Evolutionary conservation across 1,140 invertebrate genomes (phyloP), one percentile per base, ranked within the genome.

Genomic region (Drosophila grimshawi): DNA sequence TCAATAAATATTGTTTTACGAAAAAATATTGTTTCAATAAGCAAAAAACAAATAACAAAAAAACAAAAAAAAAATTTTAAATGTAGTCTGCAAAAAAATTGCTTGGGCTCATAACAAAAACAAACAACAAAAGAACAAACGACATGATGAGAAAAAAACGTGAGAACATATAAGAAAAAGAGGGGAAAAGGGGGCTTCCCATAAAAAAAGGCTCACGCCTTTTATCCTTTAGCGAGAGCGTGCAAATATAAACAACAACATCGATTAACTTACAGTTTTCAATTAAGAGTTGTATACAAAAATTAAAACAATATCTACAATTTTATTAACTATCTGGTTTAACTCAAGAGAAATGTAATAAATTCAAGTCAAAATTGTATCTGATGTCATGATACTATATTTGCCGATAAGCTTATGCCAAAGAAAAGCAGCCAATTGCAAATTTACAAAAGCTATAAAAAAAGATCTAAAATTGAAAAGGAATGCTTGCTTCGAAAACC

Each of bases 11-110:
- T 80, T 80, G 78, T 80, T 80, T 53, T 66, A 78, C 78, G 65
- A 78, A 72, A 78, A 89, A 89, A 89, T 89, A 89, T 89, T 89
- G 78, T 89, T 90, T 89, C 81, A 89, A 90, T 85, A 90, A 90
- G 85, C 85, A 90, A 63, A 80, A 83, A 80, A 69, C 49, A 39
- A 35, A 63, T 78, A 19, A 83, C 77, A 69, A 41, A 39, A 35
- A 41, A 67, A 61, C 8, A 66, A 66, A 80, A 63, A 80, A 63
- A 33, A 11, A 32, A 51, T 49, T 39, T 30, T 48, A 81, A 79
- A 71, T 56, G 43, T 71, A 80, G 79, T 70, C 79, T 48, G 83
- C 80, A 67, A 73, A 86, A 77, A 46, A 65, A 63, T 35, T 29
- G 68, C 68, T 53, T 76, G 68, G 43, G 45, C 69, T 45, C 56